Conservation (phyloP, 2,797 vertebrate genomes). For the Channallabes apus region DNA sequence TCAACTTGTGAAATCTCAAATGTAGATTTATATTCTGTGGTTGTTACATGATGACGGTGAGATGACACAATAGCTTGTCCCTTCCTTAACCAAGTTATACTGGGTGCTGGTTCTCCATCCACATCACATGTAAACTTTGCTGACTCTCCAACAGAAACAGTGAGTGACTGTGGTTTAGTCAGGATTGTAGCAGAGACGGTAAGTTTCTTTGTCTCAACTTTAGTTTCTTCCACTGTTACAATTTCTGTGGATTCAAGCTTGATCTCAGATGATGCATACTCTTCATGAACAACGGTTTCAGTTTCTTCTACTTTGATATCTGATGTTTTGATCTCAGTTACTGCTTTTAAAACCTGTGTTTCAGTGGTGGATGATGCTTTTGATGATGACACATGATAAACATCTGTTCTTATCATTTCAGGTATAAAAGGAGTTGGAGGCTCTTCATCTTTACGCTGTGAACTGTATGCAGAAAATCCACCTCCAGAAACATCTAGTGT, state of each 20-base stretch:
- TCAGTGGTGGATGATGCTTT: conserved; percentile 79
- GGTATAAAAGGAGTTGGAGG: conserved; percentile 83
- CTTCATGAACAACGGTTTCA: conserved; percentile 73
- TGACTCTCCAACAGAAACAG: conserved; percentile 83
- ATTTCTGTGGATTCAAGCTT: conserved; percentile 69
- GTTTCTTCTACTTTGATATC: conserved; percentile 67
- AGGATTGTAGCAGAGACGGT: conserved; percentile 83
- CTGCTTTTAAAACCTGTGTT: conserved; percentile 72
- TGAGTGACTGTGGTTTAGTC: conserved; percentile 88
- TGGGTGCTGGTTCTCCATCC: conserved; percentile 88
- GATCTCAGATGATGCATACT: conserved; percentile 72
- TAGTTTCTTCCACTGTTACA: conserved; percentile 73
- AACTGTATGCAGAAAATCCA: conserved; percentile 84
- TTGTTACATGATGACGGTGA: conserved; percentile 80
- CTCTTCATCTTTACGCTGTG: conserved; percentile 85
- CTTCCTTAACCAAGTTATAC: conserved; percentile 82
- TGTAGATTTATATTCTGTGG: conserved; percentile 82
- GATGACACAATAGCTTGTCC: conserved; percentile 78
- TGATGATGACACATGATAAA: conserved; percentile 86
- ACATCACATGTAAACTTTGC: conserved; percentile 89
- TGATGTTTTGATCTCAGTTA: conserved; percentile 70
- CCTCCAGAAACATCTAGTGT: conserved; percentile 89
- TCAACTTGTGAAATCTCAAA: conserved; percentile 90
- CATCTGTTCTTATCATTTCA: conserved; percentile 86
- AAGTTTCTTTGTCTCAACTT: conserved; percentile 74